A percentile compares a stretch with the other conserved stretches of the same genome.
Conservation (phyloP, 1,140 invertebrate genomes). For the Orius laevigatus region DNA sequence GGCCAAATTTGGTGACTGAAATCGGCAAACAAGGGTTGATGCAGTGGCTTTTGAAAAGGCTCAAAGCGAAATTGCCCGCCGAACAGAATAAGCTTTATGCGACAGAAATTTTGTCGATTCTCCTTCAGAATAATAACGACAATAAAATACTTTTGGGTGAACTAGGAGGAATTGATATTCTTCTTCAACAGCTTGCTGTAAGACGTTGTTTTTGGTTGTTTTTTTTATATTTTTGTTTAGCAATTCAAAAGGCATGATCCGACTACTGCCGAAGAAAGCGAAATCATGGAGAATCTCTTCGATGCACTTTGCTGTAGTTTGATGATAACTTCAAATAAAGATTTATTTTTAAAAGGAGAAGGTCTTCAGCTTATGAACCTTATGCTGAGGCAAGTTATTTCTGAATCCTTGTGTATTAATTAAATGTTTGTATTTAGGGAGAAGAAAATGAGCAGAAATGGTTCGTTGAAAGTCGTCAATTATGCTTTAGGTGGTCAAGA, state of each 20-base stretch:
- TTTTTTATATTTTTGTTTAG: slow-evolving; percentile 30
- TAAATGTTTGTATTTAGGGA: no score
- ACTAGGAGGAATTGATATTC: slow-evolving; percentile 88
- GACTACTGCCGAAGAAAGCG: slow-evolving; percentile 74
- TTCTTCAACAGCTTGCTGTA: slow-evolving; percentile 88
- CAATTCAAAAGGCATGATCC: slow-evolving; percentile 93
- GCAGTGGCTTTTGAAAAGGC: slow-evolving; percentile 79
- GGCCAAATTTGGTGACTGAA: slow-evolving; percentile 64
- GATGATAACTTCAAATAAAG: slow-evolving; percentile 72
- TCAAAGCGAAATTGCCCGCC: slow-evolving; percentile 75
- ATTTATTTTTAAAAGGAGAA: slow-evolving; percentile 85
- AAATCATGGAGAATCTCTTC: slow-evolving; percentile 98
- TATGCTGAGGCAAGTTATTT: slow-evolving; percentile 60
- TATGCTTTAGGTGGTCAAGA: slow-evolving; percentile 87
- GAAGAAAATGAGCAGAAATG: slow-evolving; percentile 91
- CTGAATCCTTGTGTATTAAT: no score
- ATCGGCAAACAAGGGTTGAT: slow-evolving; percentile 79
- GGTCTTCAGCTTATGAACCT: slow-evolving; percentile 92
- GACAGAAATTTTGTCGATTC: slow-evolving; percentile 89
- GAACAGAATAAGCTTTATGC: slow-evolving; percentile 92
- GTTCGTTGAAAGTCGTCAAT: slow-evolving; percentile 91
- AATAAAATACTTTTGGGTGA: slow-evolving; percentile 74
- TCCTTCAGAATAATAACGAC: slow-evolving; percentile 77
- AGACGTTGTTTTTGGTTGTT: slow-evolving; percentile 23
- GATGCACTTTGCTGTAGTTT: slow-evolving; percentile 87